phyloP scores from a whole-genome alignment of 2,797 vertebrate genomes.

The Sebastes goodei region DNA sequence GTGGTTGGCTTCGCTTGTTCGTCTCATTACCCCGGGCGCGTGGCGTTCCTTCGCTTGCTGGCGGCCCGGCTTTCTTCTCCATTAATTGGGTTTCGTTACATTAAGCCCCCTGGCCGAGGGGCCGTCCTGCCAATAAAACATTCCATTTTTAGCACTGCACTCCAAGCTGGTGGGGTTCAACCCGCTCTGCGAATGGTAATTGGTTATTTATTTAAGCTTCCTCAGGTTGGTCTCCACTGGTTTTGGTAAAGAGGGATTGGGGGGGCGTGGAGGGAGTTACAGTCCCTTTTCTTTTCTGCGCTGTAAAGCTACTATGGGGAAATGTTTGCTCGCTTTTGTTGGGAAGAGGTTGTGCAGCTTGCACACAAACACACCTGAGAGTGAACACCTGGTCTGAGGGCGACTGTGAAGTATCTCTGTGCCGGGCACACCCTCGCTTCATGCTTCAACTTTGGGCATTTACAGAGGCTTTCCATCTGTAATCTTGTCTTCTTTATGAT shows the following conservation, averaged over 20 bases:
- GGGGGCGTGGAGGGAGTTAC: constrained; percentile 8
- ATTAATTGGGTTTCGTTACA: constrained; percentile 89
- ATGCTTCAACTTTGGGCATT: constrained; percentile 32
- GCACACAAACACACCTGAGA: constrained; percentile 61
- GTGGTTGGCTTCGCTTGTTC: constrained; percentile 74
- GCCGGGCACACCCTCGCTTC: constrained; percentile 43
- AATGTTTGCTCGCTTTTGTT: constrained; percentile 77
- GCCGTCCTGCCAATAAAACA: constrained; percentile 82
- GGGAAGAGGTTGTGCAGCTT: constrained; percentile 56
- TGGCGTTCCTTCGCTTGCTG: constrained; percentile 72
- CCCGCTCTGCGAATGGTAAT: constrained; percentile 76
- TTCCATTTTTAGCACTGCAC: constrained; percentile 79
- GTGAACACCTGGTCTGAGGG: constrained; percentile 74
- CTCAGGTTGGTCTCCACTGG: constrained; percentile 74
- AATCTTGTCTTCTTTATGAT: constrained; percentile 26
- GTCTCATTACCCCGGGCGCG: constrained; percentile 80
- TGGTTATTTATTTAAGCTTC: constrained; percentile 85
- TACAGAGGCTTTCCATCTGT: constrained; percentile 22
- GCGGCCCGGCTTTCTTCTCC: constrained; percentile 83
- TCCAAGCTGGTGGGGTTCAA: constrained; percentile 72
- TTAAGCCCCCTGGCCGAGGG: constrained; percentile 85
- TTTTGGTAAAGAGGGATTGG: constrained; percentile 38
- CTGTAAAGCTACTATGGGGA: constrained; percentile 35
- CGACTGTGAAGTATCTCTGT: constrained; percentile 33
- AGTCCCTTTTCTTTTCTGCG: constrained; percentile 36